Percentiles rank a stretch among this genome's conserved stretches.
phyloP scores from a whole-genome alignment of 2,113 vertebrate genomes.

The Phalacrocorax pelagicus region DNA sequence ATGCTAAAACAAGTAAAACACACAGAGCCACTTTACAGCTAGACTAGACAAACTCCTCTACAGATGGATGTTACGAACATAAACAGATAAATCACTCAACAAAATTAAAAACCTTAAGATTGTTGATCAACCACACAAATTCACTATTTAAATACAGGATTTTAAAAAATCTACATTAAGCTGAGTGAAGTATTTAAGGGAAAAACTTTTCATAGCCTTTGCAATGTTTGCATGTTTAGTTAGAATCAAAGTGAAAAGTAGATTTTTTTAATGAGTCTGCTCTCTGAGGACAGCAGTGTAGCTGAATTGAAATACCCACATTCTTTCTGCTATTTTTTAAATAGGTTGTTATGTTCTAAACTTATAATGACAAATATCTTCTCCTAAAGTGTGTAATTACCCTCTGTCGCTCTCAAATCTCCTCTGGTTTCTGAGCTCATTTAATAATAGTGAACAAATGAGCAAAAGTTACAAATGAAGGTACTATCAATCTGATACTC shows the following conservation, averaged over 20 bases:
- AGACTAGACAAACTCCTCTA: background rate
- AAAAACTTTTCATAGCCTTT: background rate
- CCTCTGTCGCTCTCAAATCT: slow-evolving; percentile 75
- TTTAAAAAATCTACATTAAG: background rate
- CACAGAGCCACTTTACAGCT: background rate
- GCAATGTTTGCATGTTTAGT: background rate
- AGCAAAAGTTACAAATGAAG: slow-evolving; percentile 81
- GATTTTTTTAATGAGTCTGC: background rate
- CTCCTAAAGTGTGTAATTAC: slow-evolving; percentile 79
- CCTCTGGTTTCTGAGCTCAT: slow-evolving; percentile 74
- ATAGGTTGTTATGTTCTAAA: slow-evolving; percentile 69
- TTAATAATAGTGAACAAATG: slow-evolving; percentile 79
- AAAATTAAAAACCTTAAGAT: background rate
- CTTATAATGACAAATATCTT: slow-evolving; percentile 71
- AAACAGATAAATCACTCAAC: background rate
- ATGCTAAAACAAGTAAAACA: background rate
- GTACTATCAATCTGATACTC: slow-evolving; percentile 73
- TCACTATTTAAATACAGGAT: background rate
- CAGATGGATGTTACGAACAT: background rate
- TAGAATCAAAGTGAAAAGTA: background rate
- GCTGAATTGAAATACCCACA: slow-evolving; percentile 27
- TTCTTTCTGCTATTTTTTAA: slow-evolving; percentile 21
- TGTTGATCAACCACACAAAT: background rate
- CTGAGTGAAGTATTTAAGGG: background rate
- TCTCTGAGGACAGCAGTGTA: background rate